phyloP scores from a whole-genome alignment of 2,888 invertebrate genomes.

The Drosophila kambysellisi region DNA sequence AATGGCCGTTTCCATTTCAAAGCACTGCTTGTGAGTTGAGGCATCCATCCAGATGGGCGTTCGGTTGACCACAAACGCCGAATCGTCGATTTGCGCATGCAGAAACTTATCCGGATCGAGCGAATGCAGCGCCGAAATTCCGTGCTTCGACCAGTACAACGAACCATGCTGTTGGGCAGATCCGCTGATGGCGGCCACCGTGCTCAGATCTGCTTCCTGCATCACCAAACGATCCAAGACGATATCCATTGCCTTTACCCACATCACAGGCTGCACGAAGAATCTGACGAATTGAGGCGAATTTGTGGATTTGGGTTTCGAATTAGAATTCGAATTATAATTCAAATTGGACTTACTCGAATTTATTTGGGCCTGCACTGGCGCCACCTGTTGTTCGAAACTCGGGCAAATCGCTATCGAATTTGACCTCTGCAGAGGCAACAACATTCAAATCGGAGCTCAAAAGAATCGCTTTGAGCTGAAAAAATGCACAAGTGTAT shows the following conservation, averaged over 20 bases:
- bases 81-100: constrained; percentile 92
- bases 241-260: constrained; percentile 98
- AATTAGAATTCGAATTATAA: background rate
- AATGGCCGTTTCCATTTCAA: constrained; percentile 91
- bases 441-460: constrained; percentile 90
- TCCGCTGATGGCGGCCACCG: constrained; percentile 94
- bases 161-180: constrained; percentile 99
- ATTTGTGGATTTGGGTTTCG: background rate
- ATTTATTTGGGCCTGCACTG: constrained; percentile 85
- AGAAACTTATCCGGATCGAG: constrained; percentile 91
- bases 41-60: constrained; percentile 99
- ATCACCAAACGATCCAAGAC: constrained; percentile 93
- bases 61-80: constrained; percentile 90
- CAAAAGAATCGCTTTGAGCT: constrained; percentile 96
- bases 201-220: constrained; percentile 92
- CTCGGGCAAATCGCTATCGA: constrained; percentile 97
- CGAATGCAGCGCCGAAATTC: constrained; percentile 87
- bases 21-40: constrained; percentile 83
- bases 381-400: constrained; percentile 89
- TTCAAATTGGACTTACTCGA: constrained; percentile 75
- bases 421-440: constrained; percentile 93
- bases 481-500: constrained; percentile 79
- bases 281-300: constrained; percentile 86
- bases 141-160: constrained; percentile 95
- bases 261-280: constrained; percentile 95